These are phyloP conservation scores for Epinephelus moara DNA, from an alignment of 2,113 vertebrate genomes.

Conservation along the genomic window DNA sequence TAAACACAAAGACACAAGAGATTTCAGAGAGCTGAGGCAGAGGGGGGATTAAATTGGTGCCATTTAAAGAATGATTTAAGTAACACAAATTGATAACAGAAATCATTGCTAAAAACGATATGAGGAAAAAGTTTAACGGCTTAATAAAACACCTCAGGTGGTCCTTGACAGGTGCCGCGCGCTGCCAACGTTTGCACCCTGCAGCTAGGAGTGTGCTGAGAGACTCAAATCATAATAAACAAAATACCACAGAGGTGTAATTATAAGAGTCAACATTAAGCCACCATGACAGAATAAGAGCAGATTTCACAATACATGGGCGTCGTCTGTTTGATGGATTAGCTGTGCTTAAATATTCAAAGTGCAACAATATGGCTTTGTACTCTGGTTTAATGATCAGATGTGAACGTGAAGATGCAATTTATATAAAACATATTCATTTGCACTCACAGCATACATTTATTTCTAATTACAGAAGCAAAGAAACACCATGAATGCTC, in stretches of 20 bases:
- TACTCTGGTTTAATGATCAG: constrained; percentile 14
- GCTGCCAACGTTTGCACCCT: constrained; percentile 67
- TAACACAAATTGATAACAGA: constrained; percentile 58
- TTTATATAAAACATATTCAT: neutral
- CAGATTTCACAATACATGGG: constrained; percentile 62
- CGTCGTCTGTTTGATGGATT: constrained; percentile 47
- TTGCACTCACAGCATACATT: neutral
- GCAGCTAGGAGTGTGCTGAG: constrained; percentile 57
- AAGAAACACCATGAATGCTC: neutral
- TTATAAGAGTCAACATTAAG: constrained; percentile 61
- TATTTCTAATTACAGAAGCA: neutral
- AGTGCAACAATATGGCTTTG: constrained; percentile 35
- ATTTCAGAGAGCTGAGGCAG: constrained; percentile 8
- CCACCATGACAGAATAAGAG: constrained; percentile 42
- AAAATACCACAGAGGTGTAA: constrained; percentile 48
- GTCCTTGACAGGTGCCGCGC: constrained; percentile 49
- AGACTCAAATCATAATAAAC: constrained; percentile 60
- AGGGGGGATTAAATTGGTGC: constrained; percentile 30
- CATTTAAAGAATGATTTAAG: constrained; percentile 38
- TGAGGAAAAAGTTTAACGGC: constrained; percentile 20
- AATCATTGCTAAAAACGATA: constrained; percentile 18
- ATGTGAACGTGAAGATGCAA: neutral
- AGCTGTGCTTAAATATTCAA: constrained; percentile 27
- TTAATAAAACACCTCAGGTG: constrained; percentile 52
- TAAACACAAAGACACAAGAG: constrained; percentile 45